Base-by-base conservation (phyloP, 2,888 invertebrate species). In the Noctua janthe region DNA sequence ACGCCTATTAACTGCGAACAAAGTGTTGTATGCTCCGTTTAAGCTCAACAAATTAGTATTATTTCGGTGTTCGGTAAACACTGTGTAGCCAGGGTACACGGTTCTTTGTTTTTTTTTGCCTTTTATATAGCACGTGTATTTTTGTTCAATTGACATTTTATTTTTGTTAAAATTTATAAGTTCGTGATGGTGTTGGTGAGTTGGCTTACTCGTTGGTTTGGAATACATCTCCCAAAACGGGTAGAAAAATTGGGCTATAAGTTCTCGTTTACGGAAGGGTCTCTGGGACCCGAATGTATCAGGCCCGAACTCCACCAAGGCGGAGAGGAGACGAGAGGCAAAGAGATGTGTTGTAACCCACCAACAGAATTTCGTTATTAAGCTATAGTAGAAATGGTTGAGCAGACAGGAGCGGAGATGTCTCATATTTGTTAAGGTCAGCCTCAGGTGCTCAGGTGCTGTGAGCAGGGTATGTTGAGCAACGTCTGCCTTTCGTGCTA, bases 1-100 rank as follows among this genome's bases (percentile, higher is more conserved):
- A 86, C 76, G 88, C 84, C 86, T 86, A 83, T 87, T 89, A 88
- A 85, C 80, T 82, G 75, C 80, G 74, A 82, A 85, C 78, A 85
- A 82, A 84, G 72, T 83, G 74, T 81, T 78, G 78, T 62, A 76
- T 85, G 86, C 80, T 74, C 54, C 76, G 87, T 86, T 88, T 87
- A 56, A 71, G 51, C 73, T 76, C 67, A 69, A 29, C 54, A 56
- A 76, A 75, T 75, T 74, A 71, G 49, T 78, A 56, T 56, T 49
- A 54, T 47, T 72, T 54, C 54, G 15, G 13, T 71, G 51, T 13
- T 62, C 15, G 3, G 66, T 54, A 47, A 59, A 80, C 5, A 39
- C n/a, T 54, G 23, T 74, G n/a, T 74, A 43, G 10, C 6, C 29
- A 20, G 0, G 3, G 20, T 13, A 23, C 47, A 15, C 8, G 10